phyloP scores from a whole-genome alignment of 2,113 vertebrate genomes.

The Microcebus ravelobensis region DNA sequence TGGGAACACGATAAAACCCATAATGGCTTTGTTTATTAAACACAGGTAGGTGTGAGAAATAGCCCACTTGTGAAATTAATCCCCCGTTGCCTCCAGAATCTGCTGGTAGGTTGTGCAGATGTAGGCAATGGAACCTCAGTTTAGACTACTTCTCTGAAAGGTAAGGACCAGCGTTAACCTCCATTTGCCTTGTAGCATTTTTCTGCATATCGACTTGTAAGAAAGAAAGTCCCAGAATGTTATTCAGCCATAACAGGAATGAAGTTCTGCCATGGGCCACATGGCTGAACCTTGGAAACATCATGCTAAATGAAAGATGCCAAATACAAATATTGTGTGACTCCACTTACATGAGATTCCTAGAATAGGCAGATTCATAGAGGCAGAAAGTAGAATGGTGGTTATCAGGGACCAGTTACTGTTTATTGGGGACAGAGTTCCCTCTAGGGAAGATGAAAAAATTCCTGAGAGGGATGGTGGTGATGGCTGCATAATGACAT shows the following conservation, averaged over 20 bases:
- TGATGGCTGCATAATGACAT: no score
- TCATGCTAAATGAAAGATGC: neutral
- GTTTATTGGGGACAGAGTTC: neutral
- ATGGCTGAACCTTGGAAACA: neutral
- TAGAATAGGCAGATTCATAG: rapidly evolving
- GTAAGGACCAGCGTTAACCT: rapidly evolving
- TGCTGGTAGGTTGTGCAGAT: rapidly evolving
- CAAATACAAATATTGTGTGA: rapidly evolving
- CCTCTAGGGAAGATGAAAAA: neutral
- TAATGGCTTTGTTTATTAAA: neutral
- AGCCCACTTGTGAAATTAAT: no score
- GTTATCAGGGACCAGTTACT: neutral
- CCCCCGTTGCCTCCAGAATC: neutral
- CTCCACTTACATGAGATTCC: neutral
- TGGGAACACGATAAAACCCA: rapidly evolving
- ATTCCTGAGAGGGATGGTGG: neutral
- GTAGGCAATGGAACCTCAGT: rapidly evolving
- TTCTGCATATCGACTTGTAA: rapidly evolving
- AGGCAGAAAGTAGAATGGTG: neutral
- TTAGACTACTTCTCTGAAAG: neutral
- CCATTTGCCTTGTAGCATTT: neutral
- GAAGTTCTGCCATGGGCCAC: neutral
- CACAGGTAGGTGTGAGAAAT: neutral
- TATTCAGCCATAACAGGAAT: neutral
- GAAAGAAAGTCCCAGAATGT: neutral